Evolutionary conservation across 2,888 invertebrate genomes (phyloP).

Genomic region (Perizoma affinitatum): DNA sequence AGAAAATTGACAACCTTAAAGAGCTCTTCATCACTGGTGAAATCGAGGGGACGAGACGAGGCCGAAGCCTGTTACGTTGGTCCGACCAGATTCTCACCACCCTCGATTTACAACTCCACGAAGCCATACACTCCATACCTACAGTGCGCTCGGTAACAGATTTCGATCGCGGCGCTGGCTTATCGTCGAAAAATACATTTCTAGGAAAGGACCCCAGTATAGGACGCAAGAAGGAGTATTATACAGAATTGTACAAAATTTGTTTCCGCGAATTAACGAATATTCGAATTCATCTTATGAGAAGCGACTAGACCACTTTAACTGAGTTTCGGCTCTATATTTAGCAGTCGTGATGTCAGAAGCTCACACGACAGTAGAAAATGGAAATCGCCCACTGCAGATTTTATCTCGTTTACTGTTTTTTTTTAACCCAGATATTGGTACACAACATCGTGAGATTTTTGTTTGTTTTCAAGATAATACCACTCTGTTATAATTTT

Average conservation of each 20-base stretch:
- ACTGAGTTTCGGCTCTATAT: conserved; percentile 64
- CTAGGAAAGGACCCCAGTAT: too few relatives aligned
- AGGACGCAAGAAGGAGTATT: too few relatives aligned
- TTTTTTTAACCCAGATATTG: conserved; percentile 4
- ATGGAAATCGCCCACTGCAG: conserved; percentile 60
- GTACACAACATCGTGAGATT: neutral
- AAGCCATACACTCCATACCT: too few relatives aligned
- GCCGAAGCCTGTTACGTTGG: too few relatives aligned
- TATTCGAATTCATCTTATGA: conserved; percentile 41
- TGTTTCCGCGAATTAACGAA: conserved; percentile 23
- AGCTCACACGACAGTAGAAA: conserved; percentile 50
- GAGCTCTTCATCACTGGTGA: too few relatives aligned
- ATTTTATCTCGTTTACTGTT: conserved; percentile 33
- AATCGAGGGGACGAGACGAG: too few relatives aligned
- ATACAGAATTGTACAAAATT: conserved; percentile 2
- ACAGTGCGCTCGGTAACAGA: too few relatives aligned
- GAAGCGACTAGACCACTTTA: conserved; percentile 48
- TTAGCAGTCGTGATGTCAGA: conserved; percentile 64
- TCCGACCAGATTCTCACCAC: too few relatives aligned
- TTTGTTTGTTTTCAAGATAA: conserved; percentile 12
- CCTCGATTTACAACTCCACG: too few relatives aligned
- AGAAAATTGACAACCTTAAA: too few relatives aligned
- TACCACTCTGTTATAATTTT: conserved; percentile 4
- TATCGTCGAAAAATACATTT: too few relatives aligned
- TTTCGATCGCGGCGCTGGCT: too few relatives aligned